Evolutionary conservation across 2,113 vertebrate species (phyloP), one percentile per base, ranked within the genome.

Genomic region (Heterochromis multidens): DNA sequence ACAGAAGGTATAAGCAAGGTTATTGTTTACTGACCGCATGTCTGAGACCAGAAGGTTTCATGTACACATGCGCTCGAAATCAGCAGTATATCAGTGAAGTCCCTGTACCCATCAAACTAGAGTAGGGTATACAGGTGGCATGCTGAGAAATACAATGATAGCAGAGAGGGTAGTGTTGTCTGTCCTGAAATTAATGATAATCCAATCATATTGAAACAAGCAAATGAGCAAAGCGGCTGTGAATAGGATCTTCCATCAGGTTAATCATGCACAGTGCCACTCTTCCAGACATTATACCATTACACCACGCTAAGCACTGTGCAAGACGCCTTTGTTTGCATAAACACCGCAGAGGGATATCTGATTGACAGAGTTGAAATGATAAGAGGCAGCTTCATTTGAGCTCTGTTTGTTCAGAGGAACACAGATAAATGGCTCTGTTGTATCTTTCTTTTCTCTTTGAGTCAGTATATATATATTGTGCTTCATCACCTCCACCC

Each of bases 161-260:
- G 72, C 72, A 77, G 46, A 25, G 4, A 25, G 46, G 60, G 46
- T 1, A 58, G 13, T 46, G 61, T 61, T 61, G 65, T 72, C 87
- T 90, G 84, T 85, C 72, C 85, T 81, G 77, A 84, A 92, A 92
- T 92, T 83, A 85, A 70, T 35, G 79, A 85, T 88, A 90, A 93
- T 90, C 84, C 62, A 37, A 70, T 81, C 89, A 88, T 88, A 91
- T 91, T 89, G 89, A 87, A 88, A 90, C 85, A 94, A 88, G 87
- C 82, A 85, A 91, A 91, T 93, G 31, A 90, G 80, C 59, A 86
- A 79, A 57, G 78, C 13, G 52, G 62, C 83, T 79, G 84, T 76
- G 89, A 85, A 60, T 40, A 74, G 83, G 62, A 54, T 86, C 85
- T 85, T 79, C 52, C 57, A 80, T 93, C 88, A 93, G 82, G 83